Evolutionary conservation across 2,797 vertebrate species (phyloP).

Genomic region (Chelon labrosus): DNA sequence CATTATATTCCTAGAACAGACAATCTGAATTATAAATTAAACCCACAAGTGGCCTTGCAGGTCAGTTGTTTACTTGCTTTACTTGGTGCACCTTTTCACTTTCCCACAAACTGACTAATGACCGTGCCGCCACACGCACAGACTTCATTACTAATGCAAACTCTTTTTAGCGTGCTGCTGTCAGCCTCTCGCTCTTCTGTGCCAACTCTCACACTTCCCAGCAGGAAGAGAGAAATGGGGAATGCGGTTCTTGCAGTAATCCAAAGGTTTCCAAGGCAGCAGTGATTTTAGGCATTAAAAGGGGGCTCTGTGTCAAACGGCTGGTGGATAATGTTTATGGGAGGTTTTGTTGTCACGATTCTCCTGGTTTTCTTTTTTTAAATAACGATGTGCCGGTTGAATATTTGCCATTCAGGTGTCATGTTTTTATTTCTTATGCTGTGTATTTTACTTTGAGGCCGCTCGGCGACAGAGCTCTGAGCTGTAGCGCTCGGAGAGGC

Average conservation of each 20-base stretch:
- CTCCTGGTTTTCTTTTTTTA: constrained; percentile 10
- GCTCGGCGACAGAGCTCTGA: constrained; percentile 1
- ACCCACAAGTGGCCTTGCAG: neutral
- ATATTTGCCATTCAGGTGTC: constrained; percentile 3
- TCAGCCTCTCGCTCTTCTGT: constrained; percentile 55
- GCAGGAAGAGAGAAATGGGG: constrained; percentile 36
- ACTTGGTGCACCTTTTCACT: constrained; percentile 39
- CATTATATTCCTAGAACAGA: neutral
- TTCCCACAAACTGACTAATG: constrained; percentile 51
- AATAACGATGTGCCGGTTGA: constrained; percentile 10
- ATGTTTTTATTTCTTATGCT: neutral
- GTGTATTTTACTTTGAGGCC: neutral
- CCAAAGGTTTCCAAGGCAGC: constrained; percentile 62
- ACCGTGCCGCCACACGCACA: constrained; percentile 29
- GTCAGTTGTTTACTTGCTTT: constrained; percentile 11
- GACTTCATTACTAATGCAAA: constrained; percentile 64
- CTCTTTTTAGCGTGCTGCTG: constrained; percentile 48
- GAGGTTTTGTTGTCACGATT: constrained; percentile 5
- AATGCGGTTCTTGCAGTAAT: constrained; percentile 50
- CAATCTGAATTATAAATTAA: constrained; percentile 11
- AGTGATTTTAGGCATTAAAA: constrained; percentile 33
- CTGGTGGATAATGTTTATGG: constrained; percentile 1
- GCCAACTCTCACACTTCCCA: constrained; percentile 66
- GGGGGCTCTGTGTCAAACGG: constrained; percentile 22
- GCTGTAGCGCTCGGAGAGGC: constrained; percentile 7